Evolutionary conservation across 2,113 vertebrate genomes (phyloP).

Genomic region (Ciconia maguari): DNA sequence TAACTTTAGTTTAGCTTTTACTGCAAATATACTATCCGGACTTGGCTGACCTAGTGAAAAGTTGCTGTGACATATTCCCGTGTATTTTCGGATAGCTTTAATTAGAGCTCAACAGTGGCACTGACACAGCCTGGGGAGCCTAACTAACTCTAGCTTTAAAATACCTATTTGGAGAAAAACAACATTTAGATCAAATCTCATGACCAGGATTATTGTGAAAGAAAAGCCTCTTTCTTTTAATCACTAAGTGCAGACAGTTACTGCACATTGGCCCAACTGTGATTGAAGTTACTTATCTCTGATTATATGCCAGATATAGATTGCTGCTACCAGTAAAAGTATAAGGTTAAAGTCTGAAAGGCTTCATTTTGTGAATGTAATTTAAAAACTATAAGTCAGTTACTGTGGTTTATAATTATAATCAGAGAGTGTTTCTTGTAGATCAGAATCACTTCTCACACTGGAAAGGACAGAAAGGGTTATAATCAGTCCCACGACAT

Average conservation of each 20-base stretch:
- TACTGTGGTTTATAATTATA: neutral
- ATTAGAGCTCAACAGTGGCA: neutral
- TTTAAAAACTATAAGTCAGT: neutral
- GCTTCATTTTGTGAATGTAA: neutral
- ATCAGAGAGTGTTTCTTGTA: neutral
- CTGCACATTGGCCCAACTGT: neutral
- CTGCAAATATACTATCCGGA: neutral
- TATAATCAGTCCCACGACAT: neutral
- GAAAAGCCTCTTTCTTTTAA: neutral
- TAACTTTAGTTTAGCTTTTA: neutral
- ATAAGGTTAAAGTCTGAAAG: neutral
- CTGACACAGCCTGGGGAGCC: neutral
- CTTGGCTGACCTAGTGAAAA: neutral
- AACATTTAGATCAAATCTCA: neutral
- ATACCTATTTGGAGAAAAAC: neutral
- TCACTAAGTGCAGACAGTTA: neutral
- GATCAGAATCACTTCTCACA: neutral
- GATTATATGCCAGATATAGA: neutral
- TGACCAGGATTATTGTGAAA: neutral
- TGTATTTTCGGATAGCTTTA: neutral
- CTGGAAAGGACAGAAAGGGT: neutral
- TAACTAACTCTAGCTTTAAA: neutral
- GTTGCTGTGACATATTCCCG: neutral
- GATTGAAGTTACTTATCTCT: neutral
- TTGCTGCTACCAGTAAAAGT: neutral